These are phyloP conservation scores for Bombyx mandarina DNA, from an alignment of 1,140 invertebrate species.

Conservation along the genomic window DNA sequence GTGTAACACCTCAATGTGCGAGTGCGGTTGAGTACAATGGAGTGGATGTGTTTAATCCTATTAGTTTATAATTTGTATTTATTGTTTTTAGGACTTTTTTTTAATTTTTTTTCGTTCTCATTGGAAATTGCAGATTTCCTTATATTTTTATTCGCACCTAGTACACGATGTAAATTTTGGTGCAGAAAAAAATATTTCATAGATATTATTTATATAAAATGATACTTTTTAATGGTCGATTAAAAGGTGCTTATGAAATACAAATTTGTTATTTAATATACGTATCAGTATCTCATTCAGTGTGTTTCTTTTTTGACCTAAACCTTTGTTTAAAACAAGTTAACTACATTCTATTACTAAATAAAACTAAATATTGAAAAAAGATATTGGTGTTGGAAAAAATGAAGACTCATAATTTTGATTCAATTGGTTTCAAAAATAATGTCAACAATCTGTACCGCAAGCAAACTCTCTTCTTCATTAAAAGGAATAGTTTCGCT, in stretches of 20 bases:
- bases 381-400: no score
- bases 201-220: conserved; percentile 49
- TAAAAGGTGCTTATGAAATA: conserved; percentile 55
- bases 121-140: conserved; percentile 29
- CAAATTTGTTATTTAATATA: no score
- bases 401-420: no score
- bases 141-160: conserved; percentile 42
- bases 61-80: conserved; percentile 55
- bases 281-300: no score
- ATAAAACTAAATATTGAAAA: no score
- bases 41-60: conserved; percentile 65
- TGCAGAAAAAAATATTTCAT: conserved; percentile 34
- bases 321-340: no score
- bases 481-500: no score
- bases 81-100: conserved; percentile 41
- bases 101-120: conserved; percentile 23
- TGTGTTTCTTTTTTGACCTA: no score
- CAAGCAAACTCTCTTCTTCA: no score
- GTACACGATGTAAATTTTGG: conserved; percentile 26
- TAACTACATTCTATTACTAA: no score
- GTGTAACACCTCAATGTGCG: conserved; percentile 23
- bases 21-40: conserved; percentile 40
- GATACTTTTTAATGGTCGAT: conserved; percentile 60
- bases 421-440: no score
- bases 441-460: no score